phyloP scores from a whole-genome alignment of 2,797 vertebrate species.

The Chanos chanos region DNA sequence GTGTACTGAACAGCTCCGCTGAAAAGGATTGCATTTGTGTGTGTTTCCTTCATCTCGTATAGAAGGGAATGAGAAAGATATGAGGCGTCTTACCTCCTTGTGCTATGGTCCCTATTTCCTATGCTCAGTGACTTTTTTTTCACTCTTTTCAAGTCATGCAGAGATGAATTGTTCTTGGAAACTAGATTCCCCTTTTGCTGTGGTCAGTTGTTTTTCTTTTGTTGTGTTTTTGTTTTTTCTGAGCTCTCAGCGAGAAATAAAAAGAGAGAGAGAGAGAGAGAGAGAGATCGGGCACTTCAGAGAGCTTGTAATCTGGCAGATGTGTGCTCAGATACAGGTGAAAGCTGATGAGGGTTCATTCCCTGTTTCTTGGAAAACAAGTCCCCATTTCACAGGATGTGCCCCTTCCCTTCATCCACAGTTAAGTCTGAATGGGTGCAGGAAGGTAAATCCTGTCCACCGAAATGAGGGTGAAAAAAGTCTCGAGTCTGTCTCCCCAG shows the following conservation, averaged over 20 bases:
- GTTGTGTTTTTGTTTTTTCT: not conserved
- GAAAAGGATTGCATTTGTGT: too few relatives aligned
- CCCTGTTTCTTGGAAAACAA: conserved; percentile 18
- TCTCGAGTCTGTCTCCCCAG: conserved; percentile 38
- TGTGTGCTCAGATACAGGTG: conserved; percentile 10
- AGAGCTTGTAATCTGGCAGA: conserved; percentile 35
- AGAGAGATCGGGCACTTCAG: conserved; percentile 1
- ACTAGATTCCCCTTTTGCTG: conserved; percentile 16
- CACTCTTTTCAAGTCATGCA: too few relatives aligned
- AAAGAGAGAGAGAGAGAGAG: conserved; percentile 4
- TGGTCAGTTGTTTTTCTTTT: conserved; percentile 1
- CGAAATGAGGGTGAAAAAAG: conserved; percentile 32
- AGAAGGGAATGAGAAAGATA: too few relatives aligned
- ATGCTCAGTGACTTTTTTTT: too few relatives aligned
- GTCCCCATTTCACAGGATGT: conserved; percentile 31
- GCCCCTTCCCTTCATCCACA: conserved; percentile 12
- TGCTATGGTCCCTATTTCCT: too few relatives aligned
- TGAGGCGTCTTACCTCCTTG: too few relatives aligned
- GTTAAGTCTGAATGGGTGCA: conserved; percentile 33
- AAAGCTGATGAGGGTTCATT: conserved; percentile 23
- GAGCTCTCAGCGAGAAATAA: conserved; percentile 9
- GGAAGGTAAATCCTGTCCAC: conserved; percentile 42
- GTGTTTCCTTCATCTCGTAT: too few relatives aligned
- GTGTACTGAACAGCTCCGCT: too few relatives aligned
- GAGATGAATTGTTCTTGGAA: too few relatives aligned